Conservation (phyloP, 2,888 invertebrate species). For the Sphaerolaimus hirsutus region DNA sequence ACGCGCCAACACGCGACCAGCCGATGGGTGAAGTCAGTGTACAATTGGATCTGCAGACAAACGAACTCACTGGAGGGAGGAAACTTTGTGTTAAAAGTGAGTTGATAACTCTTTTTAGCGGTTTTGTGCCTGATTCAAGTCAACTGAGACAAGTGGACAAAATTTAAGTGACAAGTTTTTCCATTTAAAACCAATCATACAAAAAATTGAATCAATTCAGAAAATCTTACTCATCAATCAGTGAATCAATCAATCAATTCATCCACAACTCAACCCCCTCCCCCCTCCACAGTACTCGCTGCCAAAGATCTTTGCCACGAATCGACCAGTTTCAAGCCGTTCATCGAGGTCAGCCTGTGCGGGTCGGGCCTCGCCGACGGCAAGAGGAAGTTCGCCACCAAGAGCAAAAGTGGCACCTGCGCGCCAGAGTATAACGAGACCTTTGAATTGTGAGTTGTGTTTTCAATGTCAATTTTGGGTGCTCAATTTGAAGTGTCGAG, state of each 20-base stretch:
- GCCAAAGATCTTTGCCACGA: slow-evolving; percentile 96
- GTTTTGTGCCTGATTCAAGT: no score
- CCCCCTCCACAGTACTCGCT: slow-evolving; percentile 96
- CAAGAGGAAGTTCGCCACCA: slow-evolving; percentile 87
- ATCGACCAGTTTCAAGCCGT: slow-evolving; percentile 94
- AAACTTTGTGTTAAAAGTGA: slow-evolving; percentile 97
- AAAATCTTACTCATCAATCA: no score
- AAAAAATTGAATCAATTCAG: no score
- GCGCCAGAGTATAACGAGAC: slow-evolving; percentile 98
- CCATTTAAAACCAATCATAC: no score
- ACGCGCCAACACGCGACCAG: slow-evolving; percentile 30
- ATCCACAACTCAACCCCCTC: no score
- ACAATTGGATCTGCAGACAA: slow-evolving; percentile 90
- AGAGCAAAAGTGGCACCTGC: slow-evolving; percentile 94
- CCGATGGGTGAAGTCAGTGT: slow-evolving; percentile 50
- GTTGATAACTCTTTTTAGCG: no score
- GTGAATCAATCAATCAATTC: no score
- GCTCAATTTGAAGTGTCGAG: no score
- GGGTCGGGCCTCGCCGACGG: slow-evolving; percentile 92
- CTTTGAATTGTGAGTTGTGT: slow-evolving; percentile 73
- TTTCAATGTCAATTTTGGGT: no score
- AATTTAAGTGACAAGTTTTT: no score
- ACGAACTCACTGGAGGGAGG: slow-evolving; percentile 94
- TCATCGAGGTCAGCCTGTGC: slow-evolving; percentile 83
- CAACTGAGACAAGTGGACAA: no score